Evolutionary conservation across 2,113 vertebrate genomes (phyloP), one percentile per base, ranked within the genome.

Genomic region (Gadus chalcogrammus): DNA sequence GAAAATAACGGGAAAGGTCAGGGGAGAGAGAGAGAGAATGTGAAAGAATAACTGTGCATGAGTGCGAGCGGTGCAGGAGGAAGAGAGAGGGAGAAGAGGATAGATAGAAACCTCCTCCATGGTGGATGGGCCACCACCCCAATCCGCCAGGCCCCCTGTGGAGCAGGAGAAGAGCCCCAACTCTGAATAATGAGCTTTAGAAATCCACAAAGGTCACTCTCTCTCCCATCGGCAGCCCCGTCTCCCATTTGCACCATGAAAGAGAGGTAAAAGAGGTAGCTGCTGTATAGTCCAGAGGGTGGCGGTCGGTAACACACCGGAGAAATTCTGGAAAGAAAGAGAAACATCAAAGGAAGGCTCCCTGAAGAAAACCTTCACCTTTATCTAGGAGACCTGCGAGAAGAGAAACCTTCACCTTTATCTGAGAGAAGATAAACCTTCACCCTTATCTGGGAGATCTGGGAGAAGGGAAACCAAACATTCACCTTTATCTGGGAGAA

Each of bases 101-200:
- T 22, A 61, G 59, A 18, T 24, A 61, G 59, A 67, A 48, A 65
- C 8, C 42, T 48, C 42, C 42, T 12, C 42, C 42, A 9, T 13
- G 5, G 5, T 48, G 42, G 42, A 48, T 2, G 7, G 69, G 11
- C 70, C 67, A 61, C 79, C 42, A 79, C 67, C 69, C 71, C 79
- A 68, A 52, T 52, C 73, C 73, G 68, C 79, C 75, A 78, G 82
- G 78, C 76, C 78, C 81, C 83, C 81, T 65, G 74, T 78, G 71
- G 85, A 6, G 75, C 77, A 69, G 63, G 77, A 48, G 74, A 83
- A 70, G 73, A 84, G 85, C 75, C 82, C 42, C 83, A 72, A 86
- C 65, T 77, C 85, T 81, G 87, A 88, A 89, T 88, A 85, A 90
- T 89, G 88, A 89, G 88, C 86, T 84, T 89, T 89, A 90, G 84